Conservation (phyloP, 2,113 vertebrate species). For the Reinhardtius hippoglossoides region DNA sequence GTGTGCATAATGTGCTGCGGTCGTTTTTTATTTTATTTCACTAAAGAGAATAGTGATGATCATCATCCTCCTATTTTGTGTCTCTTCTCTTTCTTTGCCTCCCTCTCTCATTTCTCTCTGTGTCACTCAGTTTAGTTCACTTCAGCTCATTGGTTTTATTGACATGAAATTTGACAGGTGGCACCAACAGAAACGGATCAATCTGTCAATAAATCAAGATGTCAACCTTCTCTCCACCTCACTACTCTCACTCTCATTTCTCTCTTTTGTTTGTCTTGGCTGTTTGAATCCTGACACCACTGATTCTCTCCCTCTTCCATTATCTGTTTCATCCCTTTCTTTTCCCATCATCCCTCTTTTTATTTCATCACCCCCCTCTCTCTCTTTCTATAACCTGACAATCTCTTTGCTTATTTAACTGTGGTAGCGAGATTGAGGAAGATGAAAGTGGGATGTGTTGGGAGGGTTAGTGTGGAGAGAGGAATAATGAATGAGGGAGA, state of each 20-base stretch:
- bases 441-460: slow-evolving; percentile 11
- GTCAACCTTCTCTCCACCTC: slow-evolving; percentile 11
- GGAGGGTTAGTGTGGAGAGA: slow-evolving; percentile 8
- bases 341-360: background rate
- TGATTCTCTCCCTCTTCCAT: background rate
- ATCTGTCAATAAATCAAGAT: slow-evolving; percentile 48
- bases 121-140: slow-evolving; percentile 25
- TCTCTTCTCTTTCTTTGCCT: background rate
- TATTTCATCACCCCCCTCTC: background rate
- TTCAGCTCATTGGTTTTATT: slow-evolving; percentile 55
- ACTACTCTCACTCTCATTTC: background rate
- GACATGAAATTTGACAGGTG: slow-evolving; percentile 54
- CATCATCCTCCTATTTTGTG: background rate
- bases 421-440: slow-evolving; percentile 16
- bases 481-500: slow-evolving; percentile 29
- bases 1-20: no score
- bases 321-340: slow-evolving; percentile 6
- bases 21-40: background rate
- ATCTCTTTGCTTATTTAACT: slow-evolving; percentile 35
- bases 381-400: background rate
- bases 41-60: no score
- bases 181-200: slow-evolving; percentile 57
- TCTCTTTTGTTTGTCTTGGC: slow-evolving; percentile 8
- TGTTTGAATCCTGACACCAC: slow-evolving; percentile 14
- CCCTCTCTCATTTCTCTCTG: slow-evolving; percentile 1